Base-by-base conservation (phyloP, 2,888 invertebrate species). In the Trichacis sp. region DNA sequence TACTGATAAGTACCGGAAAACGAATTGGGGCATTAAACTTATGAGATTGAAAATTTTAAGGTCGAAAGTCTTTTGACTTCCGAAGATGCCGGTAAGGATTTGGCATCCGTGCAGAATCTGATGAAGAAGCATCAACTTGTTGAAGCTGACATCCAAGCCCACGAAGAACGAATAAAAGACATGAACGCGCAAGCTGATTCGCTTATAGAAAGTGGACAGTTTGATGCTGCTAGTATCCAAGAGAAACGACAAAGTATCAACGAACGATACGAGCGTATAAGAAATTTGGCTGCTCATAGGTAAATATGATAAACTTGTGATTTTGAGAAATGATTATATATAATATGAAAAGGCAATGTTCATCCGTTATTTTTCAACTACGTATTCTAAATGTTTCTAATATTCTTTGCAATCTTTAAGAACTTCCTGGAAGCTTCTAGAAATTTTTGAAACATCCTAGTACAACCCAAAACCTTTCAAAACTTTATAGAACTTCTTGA, bases 121-220 rank as follows among this genome's bases (percentile, higher is more conserved):
- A 95, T 98, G 90, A 97, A 98, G 88, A 97, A 97, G 80, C 98
- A 98, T 85, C 97, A 98, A 85, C 88, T 99, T 61, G 95, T 99
- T 17, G 98, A 99, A 83, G 98, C 98, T 42, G 98, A 99, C 84
- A 97, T 99, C 78, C 92, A 92, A 77, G 97, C 98, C 0, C 98
- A 99, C 83, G 97, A 97, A 82, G 97, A 96, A 81, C 90, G 96
- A 70, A 95, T 97, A 77, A 92, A 92, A 77, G 94, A 95, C 82
- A 95, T 98, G 93, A 97, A 97, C 86, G 90, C 89, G 63, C 96
- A 98, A 84, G 99, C 98, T 46, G 97, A 98, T 87, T 95, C 96
- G 46, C 87, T 98, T 70, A 94, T 97, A 67, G 96, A 97, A 79
- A 94, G 94, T 80, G 98, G 97, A 0, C 98, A 98, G 86, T 98